Conservation (phyloP, 2,888 invertebrate species). For the Protodeltote pygarga region DNA sequence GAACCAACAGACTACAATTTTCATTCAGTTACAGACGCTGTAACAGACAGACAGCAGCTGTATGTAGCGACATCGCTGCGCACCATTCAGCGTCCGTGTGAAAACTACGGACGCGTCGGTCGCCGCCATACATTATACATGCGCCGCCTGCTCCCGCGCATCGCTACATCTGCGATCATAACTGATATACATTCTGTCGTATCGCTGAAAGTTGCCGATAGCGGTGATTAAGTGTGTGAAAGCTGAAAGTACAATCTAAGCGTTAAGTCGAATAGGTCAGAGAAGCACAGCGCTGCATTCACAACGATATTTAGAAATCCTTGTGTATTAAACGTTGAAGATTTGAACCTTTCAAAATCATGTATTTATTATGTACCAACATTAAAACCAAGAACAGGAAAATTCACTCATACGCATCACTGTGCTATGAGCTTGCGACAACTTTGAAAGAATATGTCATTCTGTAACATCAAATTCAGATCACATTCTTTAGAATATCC, state of each 20-base stretch:
- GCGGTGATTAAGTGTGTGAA: constrained; percentile 7
- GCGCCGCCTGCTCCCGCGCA: constrained; percentile 16
- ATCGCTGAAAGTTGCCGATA: constrained; percentile 5
- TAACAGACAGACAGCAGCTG: neutral
- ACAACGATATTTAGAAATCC: no score
- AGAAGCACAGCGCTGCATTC: no score
- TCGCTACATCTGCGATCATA: constrained; percentile 24
- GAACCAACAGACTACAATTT: no score
- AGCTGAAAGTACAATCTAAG: constrained; percentile 4
- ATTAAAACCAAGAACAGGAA: no score
- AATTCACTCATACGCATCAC: no score
- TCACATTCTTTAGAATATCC: no score
- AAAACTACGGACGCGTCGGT: constrained; percentile 24
- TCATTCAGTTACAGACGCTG: neutral
- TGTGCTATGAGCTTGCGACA: no score
- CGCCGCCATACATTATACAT: constrained; percentile 38
- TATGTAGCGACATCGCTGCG: constrained; percentile 7
- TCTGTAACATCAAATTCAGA: no score
- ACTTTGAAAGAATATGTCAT: no score
- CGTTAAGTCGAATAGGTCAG: neutral
- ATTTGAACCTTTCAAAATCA: no score
- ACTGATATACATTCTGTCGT: constrained; percentile 24
- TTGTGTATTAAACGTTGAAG: no score
- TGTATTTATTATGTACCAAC: no score
- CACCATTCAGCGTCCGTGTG: constrained; percentile 25